Base-by-base conservation (phyloP, 2,113 vertebrate genomes). In the Pyxicephalus adspersus region DNA sequence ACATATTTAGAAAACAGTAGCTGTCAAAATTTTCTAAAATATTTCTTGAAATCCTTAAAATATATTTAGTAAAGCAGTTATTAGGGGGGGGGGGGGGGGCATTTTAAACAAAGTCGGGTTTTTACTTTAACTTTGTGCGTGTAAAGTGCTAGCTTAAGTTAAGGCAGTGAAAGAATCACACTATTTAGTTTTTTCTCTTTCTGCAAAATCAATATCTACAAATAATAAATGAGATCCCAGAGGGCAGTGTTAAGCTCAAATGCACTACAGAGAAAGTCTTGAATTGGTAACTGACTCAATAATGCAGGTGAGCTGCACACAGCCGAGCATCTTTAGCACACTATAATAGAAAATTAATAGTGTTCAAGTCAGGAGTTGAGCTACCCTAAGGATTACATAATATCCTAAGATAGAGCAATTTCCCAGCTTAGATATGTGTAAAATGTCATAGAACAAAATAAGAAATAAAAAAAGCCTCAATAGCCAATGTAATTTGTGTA, bases 151-250 rank as follows among this genome's bases (percentile, higher is more conserved):
- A 90, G 88, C 90, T 90, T 91, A 94, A 87, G 85, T 93, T 88
- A 94, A 94, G 92, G 92, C 92, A 90, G 94, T 91, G 93, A 89
- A 89, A 91, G 86, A 92, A 89, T 88, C 86, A 93, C 91, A 94
- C 88, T 91, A 92, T 94, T 93, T 92, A 90, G 91, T 90, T 91
- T 90, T 90, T 90, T 89, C 89, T 90, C 90, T 89, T 85, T 84
- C 85, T 84, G 91, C 86, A 94, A 95, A 95, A 98, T 98, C 96
- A 95, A 98, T 98, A 98, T 94, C 96, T 94, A 93, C 95, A 97
- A 98, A 98, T 98, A 98, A 97, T 97, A 97, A 97, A 98, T 96
- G 94, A 96, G 93, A 92, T 97, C 96, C 95, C 94, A 93, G 90
- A 95, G 95, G 94, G 91, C 89, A 92, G 87, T 91, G 90, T 92